Conservation (phyloP, 2,797 vertebrate genomes). For the Onychomys torridus region DNA sequence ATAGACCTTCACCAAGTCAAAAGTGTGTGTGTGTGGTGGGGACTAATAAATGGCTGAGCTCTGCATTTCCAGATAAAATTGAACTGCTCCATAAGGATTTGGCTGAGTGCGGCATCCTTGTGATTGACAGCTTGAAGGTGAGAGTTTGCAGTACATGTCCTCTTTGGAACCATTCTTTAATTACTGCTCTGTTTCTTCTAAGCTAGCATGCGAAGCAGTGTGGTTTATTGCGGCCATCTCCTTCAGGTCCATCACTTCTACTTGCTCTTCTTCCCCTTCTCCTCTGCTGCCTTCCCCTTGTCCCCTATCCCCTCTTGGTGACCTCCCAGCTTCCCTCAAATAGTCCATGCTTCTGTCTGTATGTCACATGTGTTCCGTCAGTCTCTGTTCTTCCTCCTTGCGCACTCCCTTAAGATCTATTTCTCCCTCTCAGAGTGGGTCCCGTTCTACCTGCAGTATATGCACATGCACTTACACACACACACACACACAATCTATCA, state of each 20-base stretch:
- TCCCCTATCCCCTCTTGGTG: neutral
- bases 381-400: neutral
- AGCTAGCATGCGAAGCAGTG: neutral
- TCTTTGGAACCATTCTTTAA: slow-evolving; percentile 1
- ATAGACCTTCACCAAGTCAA: neutral
- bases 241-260: neutral
- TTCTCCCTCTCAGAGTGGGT: neutral
- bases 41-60: neutral
- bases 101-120: slow-evolving; percentile 11
- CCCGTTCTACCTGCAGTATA: neutral
- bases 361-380: neutral
- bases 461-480: too few species aligned
- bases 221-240: neutral
- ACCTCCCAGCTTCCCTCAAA: too few species aligned
- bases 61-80: slow-evolving; percentile 11
- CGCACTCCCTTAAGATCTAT: neutral
- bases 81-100: neutral
- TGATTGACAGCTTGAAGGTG: slow-evolving; percentile 51
- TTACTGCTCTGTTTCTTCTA: neutral
- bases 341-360: neutral
- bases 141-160: slow-evolving; percentile 28
- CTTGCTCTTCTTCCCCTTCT: too few species aligned
- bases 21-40: neutral
- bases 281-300: neutral
- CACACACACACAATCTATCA: neutral